phyloP scores from a whole-genome alignment of 2,797 vertebrate species.

The Dipus sagitta region DNA sequence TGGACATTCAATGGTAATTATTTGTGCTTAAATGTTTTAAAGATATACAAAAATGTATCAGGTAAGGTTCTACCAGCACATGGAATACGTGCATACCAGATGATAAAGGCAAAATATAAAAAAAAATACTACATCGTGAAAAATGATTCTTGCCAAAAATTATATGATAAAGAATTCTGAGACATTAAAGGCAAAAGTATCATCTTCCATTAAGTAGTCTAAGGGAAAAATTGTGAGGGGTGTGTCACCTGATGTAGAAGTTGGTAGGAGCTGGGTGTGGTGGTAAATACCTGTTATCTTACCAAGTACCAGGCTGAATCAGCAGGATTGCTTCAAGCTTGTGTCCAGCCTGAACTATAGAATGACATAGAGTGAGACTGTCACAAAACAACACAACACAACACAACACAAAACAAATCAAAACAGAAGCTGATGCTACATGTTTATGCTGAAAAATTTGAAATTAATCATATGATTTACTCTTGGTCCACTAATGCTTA shows the following conservation, averaged over 20 bases:
- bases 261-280: not conserved
- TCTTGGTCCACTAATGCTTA: not conserved
- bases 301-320: too few relatives aligned
- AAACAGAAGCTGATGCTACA: not conserved
- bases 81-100: not conserved
- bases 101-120: not conserved
- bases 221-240: not conserved
- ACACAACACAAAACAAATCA: too few relatives aligned
- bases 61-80: not conserved
- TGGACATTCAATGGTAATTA: not conserved
- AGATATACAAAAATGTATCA: not conserved
- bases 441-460: constrained; percentile 17
- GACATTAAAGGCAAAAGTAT: not conserved
- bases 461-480: constrained; percentile 45
- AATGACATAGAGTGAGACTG: too few relatives aligned
- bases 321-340: too few relatives aligned
- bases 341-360: too few relatives aligned
- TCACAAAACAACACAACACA: too few relatives aligned
- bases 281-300: too few relatives aligned
- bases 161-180: not conserved
- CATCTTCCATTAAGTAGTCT: not conserved
- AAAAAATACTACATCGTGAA: not conserved
- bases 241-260: not conserved
- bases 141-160: not conserved
- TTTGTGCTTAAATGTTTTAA: not conserved